Evolutionary conservation across 2,797 vertebrate genomes (phyloP).

Genomic region (Anabacerthia variegaticeps): DNA sequence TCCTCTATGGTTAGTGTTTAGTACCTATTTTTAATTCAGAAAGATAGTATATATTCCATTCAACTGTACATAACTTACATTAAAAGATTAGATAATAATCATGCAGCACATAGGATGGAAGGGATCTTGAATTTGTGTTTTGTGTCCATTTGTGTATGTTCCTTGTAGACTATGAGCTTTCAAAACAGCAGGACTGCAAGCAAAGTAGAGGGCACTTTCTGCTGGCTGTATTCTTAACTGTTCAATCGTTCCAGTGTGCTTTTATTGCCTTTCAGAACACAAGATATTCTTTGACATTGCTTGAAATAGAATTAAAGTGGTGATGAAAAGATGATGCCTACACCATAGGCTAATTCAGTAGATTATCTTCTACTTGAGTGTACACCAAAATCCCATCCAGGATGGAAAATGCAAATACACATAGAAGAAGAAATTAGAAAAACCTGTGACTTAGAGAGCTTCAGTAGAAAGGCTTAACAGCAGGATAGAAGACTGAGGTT

Average conservation of each 20-base stretch:
- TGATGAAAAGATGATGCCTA: not conserved
- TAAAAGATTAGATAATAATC: not conserved
- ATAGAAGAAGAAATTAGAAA: not conserved
- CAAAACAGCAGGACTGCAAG: not conserved
- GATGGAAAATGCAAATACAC: not conserved
- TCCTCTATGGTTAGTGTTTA: not conserved
- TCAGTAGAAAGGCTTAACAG: not conserved
- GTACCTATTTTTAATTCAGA: not conserved
- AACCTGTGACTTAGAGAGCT: rapidly evolving
- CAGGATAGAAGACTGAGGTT: not conserved
- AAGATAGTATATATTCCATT: not conserved
- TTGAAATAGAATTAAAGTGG: not conserved
- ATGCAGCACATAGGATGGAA: not conserved
- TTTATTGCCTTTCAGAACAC: not conserved
- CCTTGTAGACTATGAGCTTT: not conserved
- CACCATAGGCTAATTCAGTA: not conserved
- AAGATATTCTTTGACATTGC: not conserved
- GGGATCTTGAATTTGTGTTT: not conserved
- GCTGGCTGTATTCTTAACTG: not conserved
- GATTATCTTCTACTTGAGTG: not conserved
- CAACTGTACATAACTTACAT: not conserved
- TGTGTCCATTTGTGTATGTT: not conserved
- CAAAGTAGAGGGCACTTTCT: not conserved
- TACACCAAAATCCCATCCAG: not conserved
- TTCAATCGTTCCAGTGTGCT: not conserved